Evolutionary conservation across 2,797 vertebrate species (phyloP), one percentile per base, ranked within the genome.

Genomic region (Semotilus atromaculatus): DNA sequence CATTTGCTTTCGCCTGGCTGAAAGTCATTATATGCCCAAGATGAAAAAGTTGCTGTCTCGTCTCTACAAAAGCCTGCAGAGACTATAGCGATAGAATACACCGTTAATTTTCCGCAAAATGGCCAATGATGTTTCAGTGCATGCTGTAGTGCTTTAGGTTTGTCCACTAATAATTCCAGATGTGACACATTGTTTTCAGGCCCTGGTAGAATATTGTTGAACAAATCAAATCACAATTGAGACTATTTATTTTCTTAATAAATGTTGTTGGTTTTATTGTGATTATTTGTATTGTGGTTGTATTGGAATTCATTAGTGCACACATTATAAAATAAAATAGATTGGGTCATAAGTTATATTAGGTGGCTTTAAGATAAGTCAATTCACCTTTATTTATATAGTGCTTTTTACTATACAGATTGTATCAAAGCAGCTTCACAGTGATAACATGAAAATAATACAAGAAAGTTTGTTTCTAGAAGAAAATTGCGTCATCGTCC

Each of bases 21-120:
- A 83, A 88, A 86, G 87, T 72, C 80, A 88, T 88, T 86, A 88
- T 73, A 31, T 48, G 74, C 40, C 81, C n/a, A 40, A 81, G 72
- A 80, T 76, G 71, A 80, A 66, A 79, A 80, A 85, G 67, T 40
- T 40, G 3, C 64, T 80, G 60, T 76, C 82, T 81, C 71, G 53
- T 88, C 74, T 86, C 51, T 43, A 88, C 51, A 66, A 80, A 83
- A 75, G 84, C 87, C 84, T 7, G 62, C 48, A 26, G 64, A 68
- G 45, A 60, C 45, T 40, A n/a, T n/a, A 62, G 67, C 48, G 11
- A 43, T 82, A 62, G 34, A 83, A 62, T 75, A 53, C 58, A 60
- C 26, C 53, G 86, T 45, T 74, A 85, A 78, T 79, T 64, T 77
- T 26, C 36, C 26, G 5, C 36, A 86, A 81, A 77, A 60, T 74